Evolutionary conservation across 2,888 invertebrate genomes (phyloP), one percentile per base, ranked within the genome.

Genomic region (Sesamia inferens): DNA sequence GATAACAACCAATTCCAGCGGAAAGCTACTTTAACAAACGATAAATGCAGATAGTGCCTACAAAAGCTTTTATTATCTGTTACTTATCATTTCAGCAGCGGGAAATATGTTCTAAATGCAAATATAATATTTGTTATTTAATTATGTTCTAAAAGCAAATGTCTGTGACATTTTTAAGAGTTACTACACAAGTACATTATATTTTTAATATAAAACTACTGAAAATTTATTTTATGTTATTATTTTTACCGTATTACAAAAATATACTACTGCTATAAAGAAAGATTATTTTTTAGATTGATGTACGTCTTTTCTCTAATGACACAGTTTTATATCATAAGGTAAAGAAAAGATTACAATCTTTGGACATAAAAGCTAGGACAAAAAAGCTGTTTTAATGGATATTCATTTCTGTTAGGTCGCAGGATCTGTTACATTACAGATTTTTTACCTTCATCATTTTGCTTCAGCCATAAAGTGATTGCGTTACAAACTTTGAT

Each of bases 161-260:
- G n/a, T n/a, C n/a, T n/a, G n/a, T n/a, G 76, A 76, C 62, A 77
- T 81, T 81, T 81, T 66, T 58, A 51, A 66, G 31, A 14, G n/a
- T 24, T 24, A 13, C 51, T 47, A 57, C 66, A 76, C 14, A 31
- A 13, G 48, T 54, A 47, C 39, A 76, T 77, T 65, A 58, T 66
- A 65, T 66, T 81, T 76, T 76, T 47, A 69, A 78, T 78, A 67
- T 54, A 59, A 79, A 64, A 24, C 63, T 16, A 63, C n/a, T 48
- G 42, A 22, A 42, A 16, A 51, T 31, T 59, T 13, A 5, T 76
- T 31, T 66, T 75, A 16, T 57, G 14, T 62, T 62, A 24, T 19
- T 42, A 42, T 71, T 48, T 67, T 16, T 58, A 69, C 31, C 5
- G 22, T 19, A 4, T 39, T 16, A 16, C 70, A 47, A 78, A 69